A percentile compares a stretch with the other conserved stretches of the same genome.
Evolutionary conservation across 2,888 invertebrate species (phyloP).

Genomic region (Listrodromus nycthemerus): DNA sequence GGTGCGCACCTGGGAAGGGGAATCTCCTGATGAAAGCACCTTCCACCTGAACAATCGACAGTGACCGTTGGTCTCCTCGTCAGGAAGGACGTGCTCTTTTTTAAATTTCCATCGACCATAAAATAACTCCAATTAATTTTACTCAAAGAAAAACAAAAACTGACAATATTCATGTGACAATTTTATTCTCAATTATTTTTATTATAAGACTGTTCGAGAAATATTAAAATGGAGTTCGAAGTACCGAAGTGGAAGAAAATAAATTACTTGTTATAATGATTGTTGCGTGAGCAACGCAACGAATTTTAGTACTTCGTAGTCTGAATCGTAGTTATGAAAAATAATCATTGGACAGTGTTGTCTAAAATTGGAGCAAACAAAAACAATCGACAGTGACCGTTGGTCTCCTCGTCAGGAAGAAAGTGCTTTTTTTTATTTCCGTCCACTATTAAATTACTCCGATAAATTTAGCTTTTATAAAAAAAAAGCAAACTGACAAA

Average conservation of each 20-base stretch:
- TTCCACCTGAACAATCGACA: conserved; percentile 61
- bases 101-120: neutral
- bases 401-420: conserved; percentile 57
- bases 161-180: too few relatives aligned
- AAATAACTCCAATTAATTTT: neutral
- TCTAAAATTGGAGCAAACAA: too few relatives aligned
- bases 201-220: too few relatives aligned
- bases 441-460: neutral
- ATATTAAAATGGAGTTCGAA: too few relatives aligned
- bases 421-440: conserved; percentile 44
- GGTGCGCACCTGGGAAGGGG: conserved; percentile 59
- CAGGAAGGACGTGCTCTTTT: conserved; percentile 56
- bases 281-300: neutral
- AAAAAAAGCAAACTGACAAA: too few relatives aligned
- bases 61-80: conserved; percentile 65
- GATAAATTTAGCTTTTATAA: too few relatives aligned
- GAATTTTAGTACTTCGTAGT: too few relatives aligned
- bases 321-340: too few relatives aligned
- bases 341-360: too few relatives aligned
- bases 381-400: conserved; percentile 66
- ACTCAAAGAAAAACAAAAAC: too few relatives aligned
- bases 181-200: too few relatives aligned
- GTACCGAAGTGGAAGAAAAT: neutral
- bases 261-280: neutral
- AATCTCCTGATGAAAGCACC: conserved; percentile 62